phyloP scores from a whole-genome alignment of 2,113 vertebrate genomes.

The Malurus melanocephalus region DNA sequence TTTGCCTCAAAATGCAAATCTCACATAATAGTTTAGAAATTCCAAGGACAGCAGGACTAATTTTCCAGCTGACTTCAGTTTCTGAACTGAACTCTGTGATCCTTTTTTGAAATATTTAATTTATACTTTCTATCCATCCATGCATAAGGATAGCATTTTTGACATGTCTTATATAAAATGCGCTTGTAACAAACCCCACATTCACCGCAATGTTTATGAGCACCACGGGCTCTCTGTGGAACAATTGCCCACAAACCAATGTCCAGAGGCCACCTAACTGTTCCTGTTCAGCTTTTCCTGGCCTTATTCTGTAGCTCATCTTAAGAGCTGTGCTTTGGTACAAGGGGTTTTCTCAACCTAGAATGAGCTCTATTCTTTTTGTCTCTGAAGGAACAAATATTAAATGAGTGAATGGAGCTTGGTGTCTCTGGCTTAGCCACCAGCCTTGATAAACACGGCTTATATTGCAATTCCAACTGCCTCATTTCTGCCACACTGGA shows the following conservation, averaged over 20 bases:
- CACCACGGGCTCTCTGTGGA: neutral
- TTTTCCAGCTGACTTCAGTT: slow-evolving; percentile 42
- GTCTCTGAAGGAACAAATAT: neutral
- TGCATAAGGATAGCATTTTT: slow-evolving; percentile 27
- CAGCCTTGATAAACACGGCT: neutral
- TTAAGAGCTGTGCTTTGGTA: neutral
- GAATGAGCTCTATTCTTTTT: neutral
- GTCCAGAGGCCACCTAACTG: neutral
- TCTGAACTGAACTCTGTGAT: neutral
- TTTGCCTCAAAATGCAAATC: neutral
- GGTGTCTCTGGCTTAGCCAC: neutral
- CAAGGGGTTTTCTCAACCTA: neutral
- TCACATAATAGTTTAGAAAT: slow-evolving; percentile 11
- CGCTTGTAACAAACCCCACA: neutral
- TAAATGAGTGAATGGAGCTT: neutral
- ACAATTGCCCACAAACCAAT: neutral
- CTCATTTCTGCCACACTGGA: neutral
- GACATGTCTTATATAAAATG: slow-evolving; percentile 3
- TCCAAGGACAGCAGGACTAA: neutral
- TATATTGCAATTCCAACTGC: neutral
- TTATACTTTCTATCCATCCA: slow-evolving; percentile 11
- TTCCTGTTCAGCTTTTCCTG: neutral
- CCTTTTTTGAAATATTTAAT: slow-evolving; percentile 33
- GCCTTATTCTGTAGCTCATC: neutral
- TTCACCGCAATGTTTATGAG: neutral